Conservation (phyloP, 2,888 invertebrate genomes). For the Cryptocheilus praepositus region DNA sequence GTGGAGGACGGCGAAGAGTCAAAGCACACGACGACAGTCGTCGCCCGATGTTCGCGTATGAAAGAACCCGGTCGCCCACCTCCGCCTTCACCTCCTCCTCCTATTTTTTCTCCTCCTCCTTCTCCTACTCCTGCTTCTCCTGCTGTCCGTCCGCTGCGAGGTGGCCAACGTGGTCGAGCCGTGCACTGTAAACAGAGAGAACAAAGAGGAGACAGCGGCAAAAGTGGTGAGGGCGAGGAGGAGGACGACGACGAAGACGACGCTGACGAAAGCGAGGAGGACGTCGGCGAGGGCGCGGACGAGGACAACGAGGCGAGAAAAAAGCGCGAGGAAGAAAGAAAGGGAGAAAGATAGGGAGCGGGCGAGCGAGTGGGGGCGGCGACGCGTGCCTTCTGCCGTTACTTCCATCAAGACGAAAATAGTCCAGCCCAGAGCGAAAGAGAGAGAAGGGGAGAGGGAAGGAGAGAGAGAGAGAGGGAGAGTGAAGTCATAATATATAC, state of each 20-base stretch:
- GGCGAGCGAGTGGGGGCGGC: constrained; percentile 44
- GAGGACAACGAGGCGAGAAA: constrained; percentile 43
- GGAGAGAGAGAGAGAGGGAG: constrained; percentile 20
- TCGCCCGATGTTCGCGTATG: constrained; percentile 56
- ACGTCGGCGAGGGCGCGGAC: constrained; percentile 40
- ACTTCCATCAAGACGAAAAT: constrained; percentile 55
- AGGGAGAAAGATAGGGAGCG: constrained; percentile 23
- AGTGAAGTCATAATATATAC: constrained; percentile 33
- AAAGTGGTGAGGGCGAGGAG: constrained; percentile 38
- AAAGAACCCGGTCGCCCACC: constrained; percentile 50
- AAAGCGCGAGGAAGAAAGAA: constrained; percentile 17
- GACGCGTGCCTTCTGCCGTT: constrained; percentile 51
- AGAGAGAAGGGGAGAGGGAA: constrained; percentile 17
- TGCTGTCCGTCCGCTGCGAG: constrained; percentile 42
- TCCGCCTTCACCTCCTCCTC: constrained; percentile 51
- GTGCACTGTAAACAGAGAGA: constrained; percentile 45
- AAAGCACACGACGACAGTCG: constrained; percentile 34
- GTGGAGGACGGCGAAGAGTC: constrained; percentile 7
- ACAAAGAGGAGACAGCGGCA: constrained; percentile 40
- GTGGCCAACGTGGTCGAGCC: constrained; percentile 43
- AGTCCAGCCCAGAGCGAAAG: constrained; percentile 38
- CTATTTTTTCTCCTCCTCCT: constrained; percentile 18
- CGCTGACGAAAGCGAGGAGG: constrained; percentile 31
- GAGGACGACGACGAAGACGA: constrained; percentile 27
- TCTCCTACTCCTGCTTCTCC: constrained; percentile 9